Percentiles rank a stretch among this genome's conserved stretches.
These are phyloP conservation scores for Microctenopoma lineatum DNA, from an alignment of 2,797 vertebrate genomes.

Conservation along the genomic window DNA sequence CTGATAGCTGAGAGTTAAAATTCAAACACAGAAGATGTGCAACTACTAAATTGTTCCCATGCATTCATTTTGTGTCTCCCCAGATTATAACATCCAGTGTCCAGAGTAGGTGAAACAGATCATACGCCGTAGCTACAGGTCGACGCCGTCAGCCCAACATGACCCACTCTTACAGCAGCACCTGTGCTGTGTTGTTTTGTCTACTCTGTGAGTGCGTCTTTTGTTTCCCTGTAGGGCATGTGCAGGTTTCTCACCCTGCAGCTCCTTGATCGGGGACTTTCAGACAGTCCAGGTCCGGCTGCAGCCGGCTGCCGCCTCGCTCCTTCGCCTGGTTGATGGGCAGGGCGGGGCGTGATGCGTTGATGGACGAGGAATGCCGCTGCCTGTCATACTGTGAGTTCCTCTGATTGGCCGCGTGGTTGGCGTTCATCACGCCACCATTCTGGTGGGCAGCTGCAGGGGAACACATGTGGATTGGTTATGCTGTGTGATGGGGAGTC, in stretches of 20 bases:
- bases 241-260: constrained; percentile 89
- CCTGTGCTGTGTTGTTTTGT: neutral
- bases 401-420: constrained; percentile 80
- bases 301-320: constrained; percentile 80
- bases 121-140: neutral
- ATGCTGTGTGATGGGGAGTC: neutral
- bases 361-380: constrained; percentile 55
- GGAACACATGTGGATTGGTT: too few species aligned
- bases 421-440: constrained; percentile 85
- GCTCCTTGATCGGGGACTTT: constrained; percentile 96
- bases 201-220: neutral
- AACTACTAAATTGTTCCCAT: too few species aligned
- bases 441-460: constrained; percentile 90
- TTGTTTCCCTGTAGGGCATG: neutral
- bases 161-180: constrained; percentile 5
- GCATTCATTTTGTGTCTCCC: too few species aligned
- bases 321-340: constrained; percentile 83
- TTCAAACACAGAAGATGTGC: too few species aligned
- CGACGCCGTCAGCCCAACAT: neutral
- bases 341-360: constrained; percentile 83
- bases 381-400: constrained; percentile 83
- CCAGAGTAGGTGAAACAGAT: too few species aligned
- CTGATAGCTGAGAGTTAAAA: neutral
- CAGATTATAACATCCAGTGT: too few species aligned
- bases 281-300: constrained; percentile 92